Percentiles rank a stretch among this genome's conserved stretches.
These are phyloP conservation scores for Rhodinocichla rosea DNA, from an alignment of 2,113 vertebrate genomes.

Conservation along the genomic window DNA sequence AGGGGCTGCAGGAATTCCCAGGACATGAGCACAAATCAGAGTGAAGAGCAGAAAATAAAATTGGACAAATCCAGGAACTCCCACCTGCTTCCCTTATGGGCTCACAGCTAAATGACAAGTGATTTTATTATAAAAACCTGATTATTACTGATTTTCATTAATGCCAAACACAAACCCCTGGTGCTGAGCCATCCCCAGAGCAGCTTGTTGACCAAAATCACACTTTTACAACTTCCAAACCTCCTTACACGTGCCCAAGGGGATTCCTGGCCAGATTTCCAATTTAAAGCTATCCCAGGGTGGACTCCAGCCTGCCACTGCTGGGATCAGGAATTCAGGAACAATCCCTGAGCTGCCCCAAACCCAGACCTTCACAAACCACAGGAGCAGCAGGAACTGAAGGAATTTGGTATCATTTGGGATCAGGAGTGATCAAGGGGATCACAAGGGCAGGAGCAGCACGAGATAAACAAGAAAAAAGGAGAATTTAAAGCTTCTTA, in stretches of 20 bases:
- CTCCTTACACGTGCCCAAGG: not conserved
- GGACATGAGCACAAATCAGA: not conserved
- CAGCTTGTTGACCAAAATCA: conserved; percentile 23
- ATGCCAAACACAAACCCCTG: not conserved
- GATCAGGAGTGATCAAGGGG: not conserved
- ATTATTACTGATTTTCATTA: not conserved
- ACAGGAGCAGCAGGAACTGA: not conserved
- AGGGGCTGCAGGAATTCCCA: not conserved
- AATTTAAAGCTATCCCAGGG: not conserved
- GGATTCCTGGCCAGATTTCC: conserved; percentile 4
- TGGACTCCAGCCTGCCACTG: not conserved
- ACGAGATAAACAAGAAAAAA: not conserved
- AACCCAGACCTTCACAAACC: not conserved
- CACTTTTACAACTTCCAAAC: conserved; percentile 20
- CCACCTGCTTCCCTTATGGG: not conserved
- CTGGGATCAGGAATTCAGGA: not conserved
- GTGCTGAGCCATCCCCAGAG: conserved; percentile 18
- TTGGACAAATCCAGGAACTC: not conserved
- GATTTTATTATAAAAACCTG: not conserved
- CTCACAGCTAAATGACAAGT: not conserved
- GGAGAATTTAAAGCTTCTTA: not conserved
- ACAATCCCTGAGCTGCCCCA: not conserved
- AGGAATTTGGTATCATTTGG: not conserved
- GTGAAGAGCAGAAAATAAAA: not conserved
- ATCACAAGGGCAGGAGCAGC: not conserved